Percentiles rank a stretch among this genome's conserved stretches.
Evolutionary conservation across 2,797 vertebrate genomes (phyloP).

Genomic region (Macropus fuliginosus): DNA sequence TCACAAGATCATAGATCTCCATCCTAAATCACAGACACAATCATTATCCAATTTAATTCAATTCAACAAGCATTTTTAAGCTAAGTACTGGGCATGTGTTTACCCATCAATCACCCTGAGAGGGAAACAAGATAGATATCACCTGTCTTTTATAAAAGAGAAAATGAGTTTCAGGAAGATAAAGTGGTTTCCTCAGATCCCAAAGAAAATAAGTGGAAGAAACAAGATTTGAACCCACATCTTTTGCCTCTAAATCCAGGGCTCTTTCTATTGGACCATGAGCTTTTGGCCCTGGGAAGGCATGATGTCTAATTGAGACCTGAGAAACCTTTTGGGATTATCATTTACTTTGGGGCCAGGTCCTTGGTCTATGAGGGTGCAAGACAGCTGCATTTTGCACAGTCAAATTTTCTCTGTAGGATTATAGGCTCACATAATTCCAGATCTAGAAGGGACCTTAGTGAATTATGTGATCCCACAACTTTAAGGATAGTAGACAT

Average conservation of each 20-base stretch:
- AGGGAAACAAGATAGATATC: background rate
- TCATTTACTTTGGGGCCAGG: background rate
- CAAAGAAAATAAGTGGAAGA: background rate
- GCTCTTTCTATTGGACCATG: background rate
- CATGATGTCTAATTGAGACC: background rate
- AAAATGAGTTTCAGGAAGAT: background rate
- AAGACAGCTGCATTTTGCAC: background rate
- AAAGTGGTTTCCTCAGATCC: background rate
- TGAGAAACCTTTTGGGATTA: background rate
- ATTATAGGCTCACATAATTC: background rate
- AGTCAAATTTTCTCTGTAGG: background rate
- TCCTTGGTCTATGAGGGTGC: background rate
- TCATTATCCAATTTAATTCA: background rate
- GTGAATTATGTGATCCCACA: background rate
- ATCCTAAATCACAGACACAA: background rate
- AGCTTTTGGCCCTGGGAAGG: background rate
- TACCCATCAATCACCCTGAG: background rate
- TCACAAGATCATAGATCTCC: background rate
- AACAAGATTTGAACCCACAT: background rate
- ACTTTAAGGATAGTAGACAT: background rate
- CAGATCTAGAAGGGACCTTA: background rate
- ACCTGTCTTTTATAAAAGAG: background rate
- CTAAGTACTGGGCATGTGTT: background rate
- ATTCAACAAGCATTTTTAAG: background rate
- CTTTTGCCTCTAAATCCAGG: background rate